Conservation (phyloP, 2,888 invertebrate species). For the Acleris holmiana region DNA sequence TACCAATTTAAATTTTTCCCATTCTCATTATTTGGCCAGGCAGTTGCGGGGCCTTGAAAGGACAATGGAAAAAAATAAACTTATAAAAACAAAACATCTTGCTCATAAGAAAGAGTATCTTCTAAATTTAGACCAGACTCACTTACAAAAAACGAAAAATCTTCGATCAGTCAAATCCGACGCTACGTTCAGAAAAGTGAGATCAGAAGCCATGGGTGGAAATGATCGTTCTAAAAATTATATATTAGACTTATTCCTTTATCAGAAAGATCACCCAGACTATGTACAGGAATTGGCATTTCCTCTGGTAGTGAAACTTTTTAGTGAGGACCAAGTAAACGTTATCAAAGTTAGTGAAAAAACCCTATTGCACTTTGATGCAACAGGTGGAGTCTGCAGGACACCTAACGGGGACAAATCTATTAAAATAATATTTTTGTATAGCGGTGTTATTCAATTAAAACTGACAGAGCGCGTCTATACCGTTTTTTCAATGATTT, state of each 20-base stretch:
- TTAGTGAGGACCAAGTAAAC: no score
- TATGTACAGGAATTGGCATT: no score
- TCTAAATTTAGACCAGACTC: constrained; percentile 4
- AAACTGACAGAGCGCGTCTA: constrained; percentile 4
- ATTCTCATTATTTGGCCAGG: neutral
- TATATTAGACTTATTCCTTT: constrained; percentile 9
- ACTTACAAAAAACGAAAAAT: constrained; percentile 7
- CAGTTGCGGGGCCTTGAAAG: constrained; percentile 2
- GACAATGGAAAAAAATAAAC: no score
- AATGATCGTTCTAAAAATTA: constrained; percentile 15
- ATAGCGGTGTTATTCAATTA: constrained; percentile 11
- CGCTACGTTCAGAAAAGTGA: constrained; percentile 8
- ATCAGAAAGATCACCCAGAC: no score
- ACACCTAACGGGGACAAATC: constrained; percentile 13
- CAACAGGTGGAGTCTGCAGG: constrained; percentile 18
- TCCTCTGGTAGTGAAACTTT: no score
- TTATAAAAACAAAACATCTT: constrained; percentile 12
- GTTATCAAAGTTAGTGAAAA: constrained; percentile 2
- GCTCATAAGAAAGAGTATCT: constrained; percentile 3
- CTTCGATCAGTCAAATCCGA: constrained; percentile 8
- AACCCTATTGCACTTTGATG: constrained; percentile 15
- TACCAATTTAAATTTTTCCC: constrained; percentile 4
- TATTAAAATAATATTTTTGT: constrained; percentile 15
- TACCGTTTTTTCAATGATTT: constrained; percentile 8
- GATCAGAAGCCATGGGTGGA: constrained; percentile 18